Conservation (phyloP, 92 coral and sea anemone species). For the Muricea muricata region DNA sequence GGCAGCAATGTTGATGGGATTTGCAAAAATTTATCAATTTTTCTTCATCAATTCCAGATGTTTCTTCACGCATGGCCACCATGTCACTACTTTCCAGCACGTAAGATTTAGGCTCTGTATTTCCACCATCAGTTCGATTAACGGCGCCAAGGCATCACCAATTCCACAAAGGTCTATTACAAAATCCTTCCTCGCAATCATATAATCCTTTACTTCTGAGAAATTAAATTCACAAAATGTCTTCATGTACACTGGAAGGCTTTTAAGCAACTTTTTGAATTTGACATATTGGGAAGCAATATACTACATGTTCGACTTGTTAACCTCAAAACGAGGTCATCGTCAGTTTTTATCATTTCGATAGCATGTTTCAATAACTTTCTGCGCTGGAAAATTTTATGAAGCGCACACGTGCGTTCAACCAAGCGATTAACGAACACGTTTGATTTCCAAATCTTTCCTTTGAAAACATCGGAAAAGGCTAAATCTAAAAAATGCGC, state of each 20-base stretch:
- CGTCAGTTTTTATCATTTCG: neutral
- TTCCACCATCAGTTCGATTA: conserved; percentile 21
- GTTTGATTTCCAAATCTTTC: neutral
- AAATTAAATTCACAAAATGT: conserved; percentile 7
- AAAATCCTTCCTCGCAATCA: conserved; percentile 25
- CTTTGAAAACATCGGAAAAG: neutral
- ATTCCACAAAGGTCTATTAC: conserved; percentile 33
- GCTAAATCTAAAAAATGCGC: neutral
- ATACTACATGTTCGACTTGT: neutral
- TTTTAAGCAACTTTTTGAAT: neutral
- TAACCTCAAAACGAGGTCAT: conserved; percentile 13
- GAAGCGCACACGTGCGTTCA: neutral
- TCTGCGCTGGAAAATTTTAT: conserved; percentile 7
- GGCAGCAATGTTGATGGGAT: conserved; percentile 9
- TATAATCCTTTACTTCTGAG: conserved; percentile 10
- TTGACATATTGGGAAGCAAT: neutral
- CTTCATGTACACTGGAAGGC: neutral
- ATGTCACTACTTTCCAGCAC: conserved; percentile 27
- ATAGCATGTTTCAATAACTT: conserved; percentile 3
- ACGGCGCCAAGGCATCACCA: neutral
- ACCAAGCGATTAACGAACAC: neutral
- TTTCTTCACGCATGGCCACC: neutral
- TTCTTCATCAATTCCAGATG: conserved; percentile 27
- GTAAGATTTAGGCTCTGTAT: conserved; percentile 10
- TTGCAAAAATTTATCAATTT: neutral